Conservation (phyloP, 2,797 vertebrate genomes). For the Falco naumanni region DNA sequence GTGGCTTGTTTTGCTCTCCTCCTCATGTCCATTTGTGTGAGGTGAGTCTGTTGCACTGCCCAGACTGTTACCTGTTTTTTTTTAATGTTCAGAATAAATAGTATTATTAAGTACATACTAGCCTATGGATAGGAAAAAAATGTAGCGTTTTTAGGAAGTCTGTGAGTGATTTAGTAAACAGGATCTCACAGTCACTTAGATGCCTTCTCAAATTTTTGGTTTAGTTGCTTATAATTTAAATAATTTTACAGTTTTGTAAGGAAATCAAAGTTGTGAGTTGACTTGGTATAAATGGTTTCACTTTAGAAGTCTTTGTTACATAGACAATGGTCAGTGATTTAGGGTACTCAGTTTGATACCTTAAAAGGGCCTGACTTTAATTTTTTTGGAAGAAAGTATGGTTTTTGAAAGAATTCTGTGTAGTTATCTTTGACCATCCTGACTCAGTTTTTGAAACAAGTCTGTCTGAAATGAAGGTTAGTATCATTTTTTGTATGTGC, state of each 20-base stretch:
- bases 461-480: background rate
- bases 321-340: background rate
- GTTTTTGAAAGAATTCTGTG: background rate
- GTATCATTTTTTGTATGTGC: background rate
- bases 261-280: background rate
- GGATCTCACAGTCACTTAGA: background rate
- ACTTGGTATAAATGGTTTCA: background rate
- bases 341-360: background rate
- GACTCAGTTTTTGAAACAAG: background rate
- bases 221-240: background rate
- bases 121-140: background rate
- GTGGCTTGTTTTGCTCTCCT: background rate
- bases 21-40: background rate
- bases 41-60: background rate
- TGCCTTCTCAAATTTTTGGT: background rate
- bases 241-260: background rate
- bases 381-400: background rate
- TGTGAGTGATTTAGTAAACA: background rate
- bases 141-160: background rate
- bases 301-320: background rate
- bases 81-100: background rate
- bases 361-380: background rate
- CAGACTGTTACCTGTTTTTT: background rate
- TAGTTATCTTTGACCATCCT: background rate
- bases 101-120: background rate